Evolutionary conservation across 2,113 vertebrate species (phyloP), one percentile per base, ranked within the genome.

Genomic region (Cryptotis parvus): DNA sequence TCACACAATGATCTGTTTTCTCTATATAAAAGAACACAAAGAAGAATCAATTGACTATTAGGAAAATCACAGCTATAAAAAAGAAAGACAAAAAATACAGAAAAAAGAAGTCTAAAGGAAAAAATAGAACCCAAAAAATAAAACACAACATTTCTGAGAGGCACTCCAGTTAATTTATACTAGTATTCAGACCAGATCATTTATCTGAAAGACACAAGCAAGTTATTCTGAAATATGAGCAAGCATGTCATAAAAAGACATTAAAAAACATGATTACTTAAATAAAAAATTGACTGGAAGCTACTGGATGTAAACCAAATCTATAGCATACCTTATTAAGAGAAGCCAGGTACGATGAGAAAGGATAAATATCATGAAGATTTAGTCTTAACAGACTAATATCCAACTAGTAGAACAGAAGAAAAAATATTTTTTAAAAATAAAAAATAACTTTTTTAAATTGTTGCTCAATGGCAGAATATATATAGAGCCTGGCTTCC

Each of bases 11-110:
- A 76, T 12, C 8, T 49, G 49, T 74, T 27, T 49, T 35, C 33
- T 68, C 35, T 24, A 29, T 69, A 8, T 66, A 31, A 29, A 24
- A 75, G 75, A 8, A 61, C 37, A 26, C 49, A 78, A 58, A 45
- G 35, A 90, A 85, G 29, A 87, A 55, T 85, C 65, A 91, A 75
- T 2, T 58, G n/a, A 22, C 14, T 73, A 74, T 49, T 49, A n/a
- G 49, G 35, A 77, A 82, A 91, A 58, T 75, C 63, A 27, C 8
- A 10, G 65, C 37, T 26, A 45, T 77, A 15, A 73, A 83, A 89
- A 18, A 66, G 6, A 91, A 86, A 16, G 18, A 12, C 15, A 55
- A 55, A 16, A 82, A 24, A 70, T 45, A 65, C 26, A 82, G 22
- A 52, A 77, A 77, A 78, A 83, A 12, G 49, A 39, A 39, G 11